phyloP scores from a whole-genome alignment of 2,113 vertebrate species.

The Struthio camelus region DNA sequence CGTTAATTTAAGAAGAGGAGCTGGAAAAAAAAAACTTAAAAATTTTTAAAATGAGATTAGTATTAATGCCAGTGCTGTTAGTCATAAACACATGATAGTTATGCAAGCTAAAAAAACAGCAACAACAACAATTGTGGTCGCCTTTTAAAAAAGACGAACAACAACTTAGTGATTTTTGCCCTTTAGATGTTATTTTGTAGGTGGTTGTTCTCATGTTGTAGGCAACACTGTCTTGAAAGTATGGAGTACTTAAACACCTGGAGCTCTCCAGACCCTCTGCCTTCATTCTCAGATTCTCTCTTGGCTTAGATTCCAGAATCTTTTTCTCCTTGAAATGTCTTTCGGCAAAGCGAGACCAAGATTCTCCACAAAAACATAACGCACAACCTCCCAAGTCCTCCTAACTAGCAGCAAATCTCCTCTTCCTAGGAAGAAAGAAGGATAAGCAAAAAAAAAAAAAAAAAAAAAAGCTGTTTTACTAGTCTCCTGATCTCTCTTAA shows the following conservation, averaged over 20 bases:
- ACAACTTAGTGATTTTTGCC: background rate
- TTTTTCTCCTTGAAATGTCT: background rate
- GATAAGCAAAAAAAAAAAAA: background rate
- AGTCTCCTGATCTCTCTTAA: background rate
- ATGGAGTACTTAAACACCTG: background rate
- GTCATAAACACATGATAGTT: background rate
- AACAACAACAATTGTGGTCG: background rate
- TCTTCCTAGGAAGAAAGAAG: background rate
- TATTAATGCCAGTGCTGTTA: constrained; percentile 38
- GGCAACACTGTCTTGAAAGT: background rate
- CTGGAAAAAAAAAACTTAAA: constrained; percentile 32
- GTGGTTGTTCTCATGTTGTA: background rate
- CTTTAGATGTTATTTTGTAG: background rate
- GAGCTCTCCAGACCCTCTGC: background rate
- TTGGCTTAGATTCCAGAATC: background rate
- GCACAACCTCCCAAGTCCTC: background rate
- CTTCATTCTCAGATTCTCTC: background rate
- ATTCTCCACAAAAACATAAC: background rate
- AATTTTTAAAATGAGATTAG: background rate
- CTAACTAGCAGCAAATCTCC: background rate
- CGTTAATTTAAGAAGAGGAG: background rate
- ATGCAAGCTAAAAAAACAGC: background rate
- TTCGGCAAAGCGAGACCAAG: background rate
- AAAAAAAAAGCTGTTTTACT: background rate
- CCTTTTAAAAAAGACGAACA: background rate